Evolutionary conservation across 2,888 invertebrate genomes (phyloP), one percentile per base, ranked within the genome.

Genomic region (Cryptophagus acutangulus): DNA sequence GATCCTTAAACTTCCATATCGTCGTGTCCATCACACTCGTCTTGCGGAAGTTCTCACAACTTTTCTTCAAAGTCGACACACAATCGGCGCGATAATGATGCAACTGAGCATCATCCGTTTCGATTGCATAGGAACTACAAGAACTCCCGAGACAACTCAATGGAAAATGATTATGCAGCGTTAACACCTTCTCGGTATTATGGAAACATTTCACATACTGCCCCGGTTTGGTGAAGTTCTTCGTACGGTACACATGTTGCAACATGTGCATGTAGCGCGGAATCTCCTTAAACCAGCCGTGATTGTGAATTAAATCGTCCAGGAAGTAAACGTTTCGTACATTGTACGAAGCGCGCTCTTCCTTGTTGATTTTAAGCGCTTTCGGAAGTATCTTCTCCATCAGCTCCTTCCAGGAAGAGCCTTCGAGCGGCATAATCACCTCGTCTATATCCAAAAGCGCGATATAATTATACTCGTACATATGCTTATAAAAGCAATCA

Each of bases 81-180:
- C 94, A 94, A 71, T 92, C 92, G 17, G 88, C 89, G 43, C 93
- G 79, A 72, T 94, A 95, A 70, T 95, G 95, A 67, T 95, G 91
- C 59, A 95, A 74, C 52, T 94, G 87, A 12, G 93, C 94, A 61
- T 85, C 82, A 24, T 74, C 74, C 15, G 86, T 86, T 51, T 87
- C 84, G 51, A 94, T 81, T 40, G 88, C 79, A 71, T 84, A 91
- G 31, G 88, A 87, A 37, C 87, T 87, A 70, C 91, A 92, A 3
- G 59, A 57, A 34, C 86, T 86, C 31, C 89, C 87, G 25, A 92
- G 71, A 63, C 92, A 93, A 43, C 88, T 87, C 53, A 93, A 71
- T 24, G 93, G 92, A 66, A 91, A 92, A 70, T 93, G 93, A 71
- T 93, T 93, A 74, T 93, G 93, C 48, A 93, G 74, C 20, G 89